Evolutionary conservation across 2,888 invertebrate species (phyloP).

Genomic region (Dimorphilus gyrociliatus): DNA sequence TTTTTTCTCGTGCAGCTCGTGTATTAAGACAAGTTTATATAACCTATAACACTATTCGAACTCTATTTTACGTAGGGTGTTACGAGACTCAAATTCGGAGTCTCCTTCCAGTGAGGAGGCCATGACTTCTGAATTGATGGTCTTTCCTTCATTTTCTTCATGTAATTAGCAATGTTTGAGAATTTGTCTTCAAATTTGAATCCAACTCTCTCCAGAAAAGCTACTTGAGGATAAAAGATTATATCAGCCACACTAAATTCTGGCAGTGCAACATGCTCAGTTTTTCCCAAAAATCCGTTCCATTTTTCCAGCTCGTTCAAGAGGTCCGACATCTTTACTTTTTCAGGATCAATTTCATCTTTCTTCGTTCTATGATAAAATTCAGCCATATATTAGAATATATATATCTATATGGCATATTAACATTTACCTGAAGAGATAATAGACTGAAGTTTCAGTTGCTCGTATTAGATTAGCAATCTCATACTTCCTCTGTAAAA

Average conservation of each 20-base stretch:
- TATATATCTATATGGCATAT: neutral
- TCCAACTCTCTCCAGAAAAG: slow-evolving; percentile 13
- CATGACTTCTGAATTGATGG: slow-evolving; percentile 13
- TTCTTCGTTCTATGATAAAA: neutral
- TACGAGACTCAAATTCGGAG: too few species aligned
- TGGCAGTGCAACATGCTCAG: too few species aligned
- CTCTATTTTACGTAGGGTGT: too few species aligned
- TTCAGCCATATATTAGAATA: neutral
- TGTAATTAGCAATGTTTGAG: slow-evolving; percentile 13
- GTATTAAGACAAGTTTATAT: too few species aligned
- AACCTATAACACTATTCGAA: too few species aligned
- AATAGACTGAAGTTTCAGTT: neutral
- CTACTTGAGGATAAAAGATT: slow-evolving; percentile 11
- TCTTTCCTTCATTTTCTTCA: slow-evolving; percentile 10
- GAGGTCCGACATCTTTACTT: too few species aligned
- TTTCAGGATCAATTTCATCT: too few species aligned
- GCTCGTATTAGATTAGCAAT: slow-evolving; percentile 6
- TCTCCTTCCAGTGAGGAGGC: slow-evolving; percentile 22
- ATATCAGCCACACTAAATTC: slow-evolving; percentile 13
- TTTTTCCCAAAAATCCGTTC: too few species aligned
- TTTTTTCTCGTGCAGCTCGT: too few species aligned
- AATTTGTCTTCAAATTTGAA: slow-evolving; percentile 8
- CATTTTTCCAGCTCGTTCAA: too few species aligned
- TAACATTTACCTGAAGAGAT: neutral
- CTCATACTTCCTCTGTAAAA: slow-evolving; percentile 16